Evolutionary conservation across 2,888 invertebrate genomes (phyloP).

Genomic region (Panopea generosa): DNA sequence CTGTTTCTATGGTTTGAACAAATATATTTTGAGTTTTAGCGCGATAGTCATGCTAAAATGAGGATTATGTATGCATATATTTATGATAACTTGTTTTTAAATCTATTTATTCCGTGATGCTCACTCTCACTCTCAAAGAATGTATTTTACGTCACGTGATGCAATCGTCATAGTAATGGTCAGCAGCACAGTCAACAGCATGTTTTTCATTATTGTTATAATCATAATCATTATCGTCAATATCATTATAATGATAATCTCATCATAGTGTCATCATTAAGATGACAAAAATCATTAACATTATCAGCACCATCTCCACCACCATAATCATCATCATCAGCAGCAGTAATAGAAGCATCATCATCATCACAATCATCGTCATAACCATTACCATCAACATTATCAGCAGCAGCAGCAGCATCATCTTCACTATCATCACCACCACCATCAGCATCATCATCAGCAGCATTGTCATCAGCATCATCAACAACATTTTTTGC

Average conservation of each 20-base stretch:
- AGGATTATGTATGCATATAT: no score
- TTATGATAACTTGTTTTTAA: no score
- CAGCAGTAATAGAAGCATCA: conserved; percentile 16
- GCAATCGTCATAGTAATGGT: no score
- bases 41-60: no score
- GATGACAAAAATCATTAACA: not conserved
- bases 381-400: conserved; percentile 12
- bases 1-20: no score
- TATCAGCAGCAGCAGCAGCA: conserved; percentile 21
- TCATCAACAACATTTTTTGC: conserved; percentile 20
- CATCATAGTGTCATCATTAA: not conserved
- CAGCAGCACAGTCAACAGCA: no score
- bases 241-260: not conserved
- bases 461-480: conserved; percentile 22
- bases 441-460: conserved; percentile 27
- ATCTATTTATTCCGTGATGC: no score
- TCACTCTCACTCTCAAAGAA: no score
- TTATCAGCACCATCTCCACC: conserved; percentile 19
- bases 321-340: conserved; percentile 27
- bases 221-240: not conserved
- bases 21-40: no score
- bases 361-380: conserved; percentile 19
- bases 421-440: conserved; percentile 24
- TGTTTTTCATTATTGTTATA: not conserved
- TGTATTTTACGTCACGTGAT: no score